Base-by-base conservation (phyloP, 1,140 invertebrate species). In the Latrodectus geometricus region DNA sequence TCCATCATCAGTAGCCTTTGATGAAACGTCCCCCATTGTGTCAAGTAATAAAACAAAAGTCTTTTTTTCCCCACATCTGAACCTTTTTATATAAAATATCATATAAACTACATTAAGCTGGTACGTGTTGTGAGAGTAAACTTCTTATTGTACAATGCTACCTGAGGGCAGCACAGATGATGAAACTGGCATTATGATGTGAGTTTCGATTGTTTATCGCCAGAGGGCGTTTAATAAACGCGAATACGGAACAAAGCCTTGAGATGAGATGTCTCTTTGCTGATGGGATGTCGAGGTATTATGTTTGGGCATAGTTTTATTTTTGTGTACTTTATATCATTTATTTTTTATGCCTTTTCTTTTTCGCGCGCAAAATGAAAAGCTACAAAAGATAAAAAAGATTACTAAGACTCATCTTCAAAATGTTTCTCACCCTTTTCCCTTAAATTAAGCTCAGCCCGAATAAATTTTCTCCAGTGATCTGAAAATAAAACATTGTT, bases 51-150 rank as follows among this genome's bases (percentile, higher is more conserved):
- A 83, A 83, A 83, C 80, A 83, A 83, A 61, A 65, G 80, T 48
- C 52, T 74, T 81, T 72, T 61, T 61, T 81, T 74, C 52, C 7
- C 72, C 17, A 48, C 72, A 50, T 15, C 68, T 23, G 78, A 70
- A 83, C 54, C 70, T 70, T 83, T 83, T 83, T 83, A 83, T 83
- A 83, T 74, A 82, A 82, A 83, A 83, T 83, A 83, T 74, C 80
- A 52, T 83, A 83, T 83, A 73, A 83, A 83, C 80, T 70, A 66
- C 80, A 83, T 83, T 83, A 83, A 65, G 80, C 69, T 15, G 21
- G 56, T 12, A 83, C 80, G 80, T 83, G 80, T 74, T 12, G 70
- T 7, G 80, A n/a, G 54, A 83, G 48, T 68, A 35, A 83, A 83
- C 69, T 83, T 83, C 70, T 74, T 74, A 73, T 81, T 81, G 78